phyloP scores from a whole-genome alignment of 2,888 invertebrate genomes.

The Andrena praecox region DNA sequence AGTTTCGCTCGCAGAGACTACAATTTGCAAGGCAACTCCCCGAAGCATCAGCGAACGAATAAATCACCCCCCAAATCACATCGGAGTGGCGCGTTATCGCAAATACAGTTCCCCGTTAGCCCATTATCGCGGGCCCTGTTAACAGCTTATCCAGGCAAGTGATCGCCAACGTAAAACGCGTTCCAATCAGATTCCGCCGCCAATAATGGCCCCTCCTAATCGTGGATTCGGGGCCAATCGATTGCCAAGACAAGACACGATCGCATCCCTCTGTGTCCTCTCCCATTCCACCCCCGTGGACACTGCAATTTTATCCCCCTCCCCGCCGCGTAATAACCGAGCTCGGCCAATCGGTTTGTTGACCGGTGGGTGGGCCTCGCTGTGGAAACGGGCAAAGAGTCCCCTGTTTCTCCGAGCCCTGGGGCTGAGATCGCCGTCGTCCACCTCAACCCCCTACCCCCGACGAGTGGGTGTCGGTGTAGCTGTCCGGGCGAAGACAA shows the following conservation, averaged over 20 bases:
- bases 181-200: slow-evolving; percentile 26
- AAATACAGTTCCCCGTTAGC: not conserved
- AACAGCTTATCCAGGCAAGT: slow-evolving; percentile 11
- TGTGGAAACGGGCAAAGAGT: not conserved
- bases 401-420: slow-evolving; percentile 42
- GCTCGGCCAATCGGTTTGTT: slow-evolving; percentile 21
- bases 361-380: slow-evolving; percentile 4
- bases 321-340: slow-evolving; percentile 16
- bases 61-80: too few species aligned
- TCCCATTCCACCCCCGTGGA: not conserved
- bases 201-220: slow-evolving; percentile 38
- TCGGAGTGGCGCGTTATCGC: too few species aligned
- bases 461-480: slow-evolving; percentile 61
- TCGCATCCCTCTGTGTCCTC: not conserved
- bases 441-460: not conserved
- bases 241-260: slow-evolving; percentile 29
- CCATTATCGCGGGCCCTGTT: slow-evolving; percentile 10
- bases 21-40: too few species aligned
- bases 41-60: too few species aligned
- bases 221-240: slow-evolving; percentile 52
- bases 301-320: slow-evolving; percentile 31
- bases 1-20: too few species aligned
- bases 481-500: slow-evolving; percentile 57
- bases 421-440: slow-evolving; percentile 23
- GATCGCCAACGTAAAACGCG: slow-evolving; percentile 39